Evolutionary conservation across 2,797 vertebrate species (phyloP), one percentile per base, ranked within the genome.

Genomic region (Sciaenops ocellatus): DNA sequence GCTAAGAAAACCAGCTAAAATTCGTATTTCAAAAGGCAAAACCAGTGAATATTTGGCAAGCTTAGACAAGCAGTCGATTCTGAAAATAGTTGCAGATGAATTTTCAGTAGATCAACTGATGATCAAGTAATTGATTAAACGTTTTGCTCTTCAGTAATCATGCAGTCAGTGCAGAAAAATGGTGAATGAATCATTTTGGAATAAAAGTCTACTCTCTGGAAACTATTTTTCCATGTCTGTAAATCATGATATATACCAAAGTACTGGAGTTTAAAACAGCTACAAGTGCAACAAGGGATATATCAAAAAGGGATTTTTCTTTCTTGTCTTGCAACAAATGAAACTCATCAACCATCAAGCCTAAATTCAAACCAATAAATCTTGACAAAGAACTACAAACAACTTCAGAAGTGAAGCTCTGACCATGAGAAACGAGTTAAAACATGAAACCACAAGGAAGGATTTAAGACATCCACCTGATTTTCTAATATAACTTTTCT

Each of bases 121-220:
- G 2, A 65, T 18, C 5, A 1, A 20, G 38, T 17, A 5, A 42
- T 16, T 1, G 0, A 54, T 3, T 26, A 48, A 64, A 64, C 1
- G 1, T 51, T 57, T 73, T 2, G 12, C 26, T 46, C 9, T 67
- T 42, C 6, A 18, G 5, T 38, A 20, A 12, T 22, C 0, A 56
- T 68, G 26, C 15, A 22, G 12, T 61, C 17, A 18, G 5, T 34
- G 12, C 1, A 34, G 0, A 50, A 22, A 62, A n/a, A 34, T 52
- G 24, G 46, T 18, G 1, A 7, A 66, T 26, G 3, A 42, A 28
- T n/a, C 1, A 0, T 0, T 18, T 41, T 47, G 5, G 4, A 62
- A 26, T 30, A n/a, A 47, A 65, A n/a, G 38, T 76, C 9, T 34
- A 7, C 13, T 18, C 4, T 48, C 1, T 13, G 3, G 5, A 52